These are phyloP conservation scores for Palloptera scutellata DNA, from an alignment of 2,888 invertebrate species.

Conservation along the genomic window DNA sequence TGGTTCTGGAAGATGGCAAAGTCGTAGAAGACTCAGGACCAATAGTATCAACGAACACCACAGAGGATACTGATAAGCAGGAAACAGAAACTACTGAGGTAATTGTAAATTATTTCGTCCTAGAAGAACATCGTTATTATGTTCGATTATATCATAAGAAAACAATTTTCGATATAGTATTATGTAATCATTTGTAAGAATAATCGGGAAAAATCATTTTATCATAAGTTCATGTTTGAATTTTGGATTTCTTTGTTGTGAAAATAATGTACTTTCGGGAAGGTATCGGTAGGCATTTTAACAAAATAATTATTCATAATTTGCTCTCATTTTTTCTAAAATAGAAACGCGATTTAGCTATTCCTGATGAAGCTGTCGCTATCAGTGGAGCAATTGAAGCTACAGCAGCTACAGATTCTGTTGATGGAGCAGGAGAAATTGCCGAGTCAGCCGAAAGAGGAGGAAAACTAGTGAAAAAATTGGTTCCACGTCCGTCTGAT, in stretches of 20 bases:
- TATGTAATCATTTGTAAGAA: too few relatives aligned
- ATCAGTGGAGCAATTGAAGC: conserved; percentile 34
- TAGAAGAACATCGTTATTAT: conserved; percentile 7
- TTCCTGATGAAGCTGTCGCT: conserved; percentile 48
- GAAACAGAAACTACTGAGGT: conserved; percentile 89
- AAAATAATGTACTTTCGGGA: too few relatives aligned
- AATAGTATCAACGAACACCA: conserved; percentile 88
- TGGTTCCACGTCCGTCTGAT: conserved; percentile 72
- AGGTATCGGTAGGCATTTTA: too few relatives aligned
- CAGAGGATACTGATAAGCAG: conserved; percentile 88
- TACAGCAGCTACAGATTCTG: conserved; percentile 18
- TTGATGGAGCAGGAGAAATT: conserved; percentile 31
- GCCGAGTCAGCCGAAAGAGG: conserved; percentile 39
- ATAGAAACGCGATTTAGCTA: conserved; percentile 58
- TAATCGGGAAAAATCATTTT: too few relatives aligned
- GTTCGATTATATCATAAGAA: conserved; percentile 3
- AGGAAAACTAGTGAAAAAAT: conserved; percentile 56
- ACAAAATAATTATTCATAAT: not conserved
- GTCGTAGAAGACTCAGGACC: conserved; percentile 90
- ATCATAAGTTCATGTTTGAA: too few relatives aligned
- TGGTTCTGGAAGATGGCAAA: conserved; percentile 89
- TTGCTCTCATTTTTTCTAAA: not conserved
- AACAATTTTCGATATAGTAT: not conserved
- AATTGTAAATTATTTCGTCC: too few relatives aligned
- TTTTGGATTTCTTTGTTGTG: too few relatives aligned